Conservation (phyloP, 2,797 vertebrate species). For the Betta splendens region DNA sequence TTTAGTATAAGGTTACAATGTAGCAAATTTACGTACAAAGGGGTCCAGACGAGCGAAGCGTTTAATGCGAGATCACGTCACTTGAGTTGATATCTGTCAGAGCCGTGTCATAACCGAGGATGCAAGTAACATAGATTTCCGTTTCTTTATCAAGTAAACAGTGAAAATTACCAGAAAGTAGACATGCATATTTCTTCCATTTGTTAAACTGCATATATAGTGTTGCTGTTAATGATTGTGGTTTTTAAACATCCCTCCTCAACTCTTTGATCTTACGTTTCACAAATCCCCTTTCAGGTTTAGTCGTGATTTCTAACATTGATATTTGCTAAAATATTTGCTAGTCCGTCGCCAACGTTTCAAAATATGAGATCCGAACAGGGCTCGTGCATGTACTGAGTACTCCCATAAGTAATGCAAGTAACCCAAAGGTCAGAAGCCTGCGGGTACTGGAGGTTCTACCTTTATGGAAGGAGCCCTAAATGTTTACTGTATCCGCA, state of each 20-base stretch:
- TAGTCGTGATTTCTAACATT: slow-evolving; percentile 19
- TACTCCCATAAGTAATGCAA: neutral
- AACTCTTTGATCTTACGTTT: slow-evolving; percentile 41
- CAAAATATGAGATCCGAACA: slow-evolving; percentile 15
- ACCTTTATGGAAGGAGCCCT: too few species aligned
- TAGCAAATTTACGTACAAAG: slow-evolving; percentile 84
- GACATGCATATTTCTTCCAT: slow-evolving; percentile 90
- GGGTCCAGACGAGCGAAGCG: slow-evolving; percentile 85
- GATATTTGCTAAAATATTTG: slow-evolving; percentile 49
- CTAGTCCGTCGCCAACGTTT: neutral
- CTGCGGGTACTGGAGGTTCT: too few species aligned
- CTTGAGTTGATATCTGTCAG: slow-evolving; percentile 69
- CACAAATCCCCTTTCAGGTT: slow-evolving; percentile 29
- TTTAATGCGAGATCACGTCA: slow-evolving; percentile 79
- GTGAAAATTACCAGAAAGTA: slow-evolving; percentile 89
- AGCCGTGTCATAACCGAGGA: slow-evolving; percentile 82
- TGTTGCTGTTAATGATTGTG: slow-evolving; percentile 62
- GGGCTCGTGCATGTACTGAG: neutral
- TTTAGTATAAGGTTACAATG: slow-evolving; percentile 89
- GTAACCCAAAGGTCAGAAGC: neutral
- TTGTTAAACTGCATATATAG: slow-evolving; percentile 88
- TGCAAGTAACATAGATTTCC: slow-evolving; percentile 86
- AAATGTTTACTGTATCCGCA: too few species aligned
- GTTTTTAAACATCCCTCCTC: slow-evolving; percentile 42
- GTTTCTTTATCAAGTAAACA: slow-evolving; percentile 86